Evolutionary conservation across 2,113 vertebrate species (phyloP).

Genomic region (Lepus timidus): DNA sequence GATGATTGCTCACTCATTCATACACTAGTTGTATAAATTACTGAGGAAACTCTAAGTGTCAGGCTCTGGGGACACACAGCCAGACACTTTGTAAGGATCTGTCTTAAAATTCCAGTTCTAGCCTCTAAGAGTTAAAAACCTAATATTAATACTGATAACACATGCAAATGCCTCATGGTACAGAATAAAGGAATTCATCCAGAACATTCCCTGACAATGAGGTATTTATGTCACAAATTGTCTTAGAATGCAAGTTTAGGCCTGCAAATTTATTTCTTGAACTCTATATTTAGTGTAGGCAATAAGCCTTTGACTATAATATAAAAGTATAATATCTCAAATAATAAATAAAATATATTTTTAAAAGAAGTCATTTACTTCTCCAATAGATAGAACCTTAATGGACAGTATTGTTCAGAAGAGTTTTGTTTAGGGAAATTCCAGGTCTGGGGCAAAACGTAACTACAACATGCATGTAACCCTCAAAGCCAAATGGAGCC

Average conservation of each 20-base stretch:
- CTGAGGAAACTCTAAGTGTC: neutral
- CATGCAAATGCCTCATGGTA: neutral
- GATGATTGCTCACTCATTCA: slow-evolving; percentile 24
- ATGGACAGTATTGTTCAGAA: no score
- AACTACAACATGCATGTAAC: no score
- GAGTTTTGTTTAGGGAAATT: no score
- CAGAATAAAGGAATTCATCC: slow-evolving; percentile 45
- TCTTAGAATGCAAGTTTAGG: neutral
- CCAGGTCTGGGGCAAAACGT: no score
- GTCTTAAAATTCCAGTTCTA: neutral
- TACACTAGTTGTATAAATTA: neutral
- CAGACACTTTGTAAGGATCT: neutral
- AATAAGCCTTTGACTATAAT: no score
- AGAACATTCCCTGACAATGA: slow-evolving; percentile 25
- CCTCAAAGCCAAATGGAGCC: no score
- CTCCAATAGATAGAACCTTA: no score
- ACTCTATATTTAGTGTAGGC: no score
- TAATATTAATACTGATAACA: neutral
- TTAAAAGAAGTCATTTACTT: no score
- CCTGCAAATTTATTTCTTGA: neutral
- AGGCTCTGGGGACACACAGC: neutral
- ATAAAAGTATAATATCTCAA: no score
- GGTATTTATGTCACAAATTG: slow-evolving; percentile 36
- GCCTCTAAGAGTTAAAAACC: neutral
- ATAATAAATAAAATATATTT: no score